Conservation (phyloP, 2,888 invertebrate genomes). For the Leptarthrus brevirostris region DNA sequence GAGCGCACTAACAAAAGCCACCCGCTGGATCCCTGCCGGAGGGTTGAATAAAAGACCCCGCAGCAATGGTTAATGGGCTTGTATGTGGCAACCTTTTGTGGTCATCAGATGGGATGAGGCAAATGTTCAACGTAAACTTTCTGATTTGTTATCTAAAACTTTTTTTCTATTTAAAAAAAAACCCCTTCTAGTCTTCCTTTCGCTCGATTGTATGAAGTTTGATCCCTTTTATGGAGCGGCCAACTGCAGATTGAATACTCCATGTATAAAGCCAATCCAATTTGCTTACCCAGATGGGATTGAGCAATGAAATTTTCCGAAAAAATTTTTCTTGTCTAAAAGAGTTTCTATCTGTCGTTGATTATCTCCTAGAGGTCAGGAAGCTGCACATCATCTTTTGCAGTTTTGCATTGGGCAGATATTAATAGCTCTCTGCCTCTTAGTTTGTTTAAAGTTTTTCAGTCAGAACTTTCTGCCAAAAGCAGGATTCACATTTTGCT, state of each 20-base stretch:
- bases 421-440: too few species aligned
- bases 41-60: not conserved
- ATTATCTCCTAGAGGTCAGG: not conserved
- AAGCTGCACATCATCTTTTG: not conserved
- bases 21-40: slow-evolving; percentile 2
- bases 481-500: too few species aligned
- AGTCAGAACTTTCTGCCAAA: too few species aligned
- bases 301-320: slow-evolving; percentile 6
- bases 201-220: not conserved
- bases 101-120: not conserved
- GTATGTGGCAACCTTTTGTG: slow-evolving; percentile 9
- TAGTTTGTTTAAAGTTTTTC: too few species aligned
- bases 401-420: not conserved
- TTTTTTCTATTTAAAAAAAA: not conserved
- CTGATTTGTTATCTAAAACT: slow-evolving; percentile 3
- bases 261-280: slow-evolving; percentile 14
- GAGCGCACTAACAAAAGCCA: not conserved
- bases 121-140: not conserved
- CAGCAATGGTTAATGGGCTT: slow-evolving; percentile 23
- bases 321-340: not conserved
- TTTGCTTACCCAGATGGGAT: slow-evolving; percentile 28
- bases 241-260: not conserved
- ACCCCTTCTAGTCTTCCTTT: not conserved
- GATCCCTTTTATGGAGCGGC: slow-evolving; percentile 2
- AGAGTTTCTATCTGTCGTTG: not conserved